Evolutionary conservation across 2,888 invertebrate genomes (phyloP), one percentile per base, ranked within the genome.

Genomic region (Lithophane socia): DNA sequence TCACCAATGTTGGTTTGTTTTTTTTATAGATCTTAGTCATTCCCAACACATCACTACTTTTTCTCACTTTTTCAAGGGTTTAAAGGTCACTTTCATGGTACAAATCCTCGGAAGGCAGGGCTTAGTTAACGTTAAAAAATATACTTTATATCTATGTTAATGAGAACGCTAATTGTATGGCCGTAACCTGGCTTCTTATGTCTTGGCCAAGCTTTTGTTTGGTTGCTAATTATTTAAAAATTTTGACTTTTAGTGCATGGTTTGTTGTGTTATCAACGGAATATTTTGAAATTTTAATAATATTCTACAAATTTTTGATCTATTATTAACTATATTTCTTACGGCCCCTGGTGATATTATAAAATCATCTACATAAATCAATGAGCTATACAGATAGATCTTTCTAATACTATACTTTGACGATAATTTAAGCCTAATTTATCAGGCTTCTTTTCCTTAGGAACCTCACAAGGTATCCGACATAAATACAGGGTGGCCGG

Each of bases 61-160:
- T 83, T 80, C 72, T 83, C 66, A 86, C 79, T 77, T 84, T 86
- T 90, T 87, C 84, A 77, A 85, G 82, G 83, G 80, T 86, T 79
- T 79, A 77, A 85, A 80, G 29, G 71, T 85, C 86, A 88, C 86
- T 84, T 84, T 89, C 87, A 84, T 87, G 87, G 85, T 90, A 88
- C 87, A 96, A 96, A 96, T 96, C 96, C 96, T 96, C 95, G 91
- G 95, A 94, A 88, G 92, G 92, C 96, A 95, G 96, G 96, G 95
- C 96, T 94, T 95, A 95, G 95, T 90, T 90, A 90, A 85, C 91
- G 92, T 89, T 91, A 83, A 86, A 90, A 91, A 90, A 87, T 89
- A 87, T 91, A 90, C 89, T 92, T 92, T 92, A 84, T 90, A 66
- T 74, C 71, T 92, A 89, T 89, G 86, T 89, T 88, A 84, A 86